phyloP scores from a whole-genome alignment of 2,888 invertebrate species.

The Hyalella azteca region DNA sequence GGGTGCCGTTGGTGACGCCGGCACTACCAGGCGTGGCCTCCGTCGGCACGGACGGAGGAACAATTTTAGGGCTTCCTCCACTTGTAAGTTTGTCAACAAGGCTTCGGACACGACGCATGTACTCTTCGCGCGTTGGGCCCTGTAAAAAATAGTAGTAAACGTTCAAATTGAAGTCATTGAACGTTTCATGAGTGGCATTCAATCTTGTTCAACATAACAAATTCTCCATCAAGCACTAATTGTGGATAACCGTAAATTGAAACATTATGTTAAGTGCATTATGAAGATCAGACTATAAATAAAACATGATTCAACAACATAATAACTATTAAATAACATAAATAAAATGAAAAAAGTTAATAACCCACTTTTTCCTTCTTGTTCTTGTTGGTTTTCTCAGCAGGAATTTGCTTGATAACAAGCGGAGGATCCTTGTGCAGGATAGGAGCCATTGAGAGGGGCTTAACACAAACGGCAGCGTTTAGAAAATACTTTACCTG shows the following conservation, averaged over 20 bases:
- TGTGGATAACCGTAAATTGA: too few relatives aligned
- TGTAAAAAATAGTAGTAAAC: too few relatives aligned
- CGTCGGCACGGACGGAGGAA: not conserved
- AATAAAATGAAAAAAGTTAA: too few relatives aligned
- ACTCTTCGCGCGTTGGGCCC: conserved; percentile 77
- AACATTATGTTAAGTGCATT: too few relatives aligned
- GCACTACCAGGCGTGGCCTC: conserved; percentile 25
- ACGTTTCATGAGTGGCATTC: too few relatives aligned
- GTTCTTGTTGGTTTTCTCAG: conserved; percentile 78
- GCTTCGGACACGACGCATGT: conserved; percentile 70
- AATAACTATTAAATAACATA: too few relatives aligned
- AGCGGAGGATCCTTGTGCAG: conserved; percentile 73
- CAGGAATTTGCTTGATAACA: conserved; percentile 76
- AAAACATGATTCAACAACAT: too few relatives aligned
- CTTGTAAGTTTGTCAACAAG: conserved; percentile 48
- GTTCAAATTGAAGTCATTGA: too few relatives aligned
- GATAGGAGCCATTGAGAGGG: conserved; percentile 63
- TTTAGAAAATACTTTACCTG: conserved; percentile 57
- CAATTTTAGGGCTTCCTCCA: conserved; percentile 15
- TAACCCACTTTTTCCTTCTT: conserved; percentile 66
- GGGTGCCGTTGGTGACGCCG: conserved; percentile 37
- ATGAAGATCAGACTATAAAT: too few relatives aligned
- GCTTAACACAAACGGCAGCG: too few relatives aligned
- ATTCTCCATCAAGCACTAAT: too few relatives aligned
- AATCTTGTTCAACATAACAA: too few relatives aligned